Conservation (phyloP, 2,113 vertebrate genomes). For the Hemibates koningsi region DNA sequence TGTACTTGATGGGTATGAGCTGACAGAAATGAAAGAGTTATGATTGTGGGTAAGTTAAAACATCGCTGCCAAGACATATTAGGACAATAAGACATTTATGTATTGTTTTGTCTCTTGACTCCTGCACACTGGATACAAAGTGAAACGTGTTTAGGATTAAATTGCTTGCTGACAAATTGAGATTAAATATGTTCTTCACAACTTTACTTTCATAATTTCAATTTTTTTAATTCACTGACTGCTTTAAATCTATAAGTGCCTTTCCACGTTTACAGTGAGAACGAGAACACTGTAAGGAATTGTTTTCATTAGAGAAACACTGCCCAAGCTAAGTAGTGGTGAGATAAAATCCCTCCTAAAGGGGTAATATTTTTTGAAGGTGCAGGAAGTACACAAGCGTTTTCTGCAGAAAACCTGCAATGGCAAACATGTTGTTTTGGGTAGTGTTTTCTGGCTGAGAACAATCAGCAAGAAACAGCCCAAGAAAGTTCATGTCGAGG, state of each 20-base stretch:
- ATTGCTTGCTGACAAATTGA: not conserved
- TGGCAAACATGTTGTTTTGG: not conserved
- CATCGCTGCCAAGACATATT: not conserved
- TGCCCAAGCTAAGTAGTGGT: not conserved
- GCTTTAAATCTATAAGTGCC: not conserved
- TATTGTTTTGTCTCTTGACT: not conserved
- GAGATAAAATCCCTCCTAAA: not conserved
- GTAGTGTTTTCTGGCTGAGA: not conserved
- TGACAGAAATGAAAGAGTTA: not conserved
- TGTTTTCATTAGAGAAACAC: not conserved
- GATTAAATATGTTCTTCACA: not conserved
- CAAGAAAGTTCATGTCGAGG: not conserved
- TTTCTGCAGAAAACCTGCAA: not conserved
- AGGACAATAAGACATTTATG: not conserved
- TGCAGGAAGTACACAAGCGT: not conserved
- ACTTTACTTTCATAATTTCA: not conserved
- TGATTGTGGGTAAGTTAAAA: too few species aligned
- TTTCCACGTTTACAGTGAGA: not conserved
- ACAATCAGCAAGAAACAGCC: not conserved
- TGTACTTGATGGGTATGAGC: not conserved
- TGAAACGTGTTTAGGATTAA: not conserved
- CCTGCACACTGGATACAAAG: not conserved
- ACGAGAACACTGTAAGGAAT: not conserved
- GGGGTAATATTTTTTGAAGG: not conserved
- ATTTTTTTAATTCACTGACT: not conserved